These are phyloP conservation scores for Ochotona princeps DNA, from an alignment of 2,113 vertebrate species.

Conservation along the genomic window DNA sequence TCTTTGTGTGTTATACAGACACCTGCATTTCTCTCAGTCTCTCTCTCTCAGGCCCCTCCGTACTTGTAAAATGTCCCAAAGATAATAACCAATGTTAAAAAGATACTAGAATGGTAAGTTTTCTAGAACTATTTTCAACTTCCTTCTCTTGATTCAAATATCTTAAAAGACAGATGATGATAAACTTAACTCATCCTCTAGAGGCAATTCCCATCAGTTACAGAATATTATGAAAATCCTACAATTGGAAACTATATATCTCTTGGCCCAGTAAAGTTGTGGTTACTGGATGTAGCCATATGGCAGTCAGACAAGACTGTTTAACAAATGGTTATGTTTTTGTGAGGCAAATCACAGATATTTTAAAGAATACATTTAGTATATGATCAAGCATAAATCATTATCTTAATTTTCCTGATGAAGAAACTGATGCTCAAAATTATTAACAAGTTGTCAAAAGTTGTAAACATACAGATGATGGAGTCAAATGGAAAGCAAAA, in stretches of 20 bases:
- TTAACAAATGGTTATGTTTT: neutral
- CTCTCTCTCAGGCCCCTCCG: neutral
- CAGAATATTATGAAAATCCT: neutral
- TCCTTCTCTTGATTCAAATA: constrained; percentile 6
- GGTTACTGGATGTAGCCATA: neutral
- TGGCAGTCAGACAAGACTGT: neutral
- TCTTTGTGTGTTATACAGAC: neutral
- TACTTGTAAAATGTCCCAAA: neutral
- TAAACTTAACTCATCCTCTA: neutral
- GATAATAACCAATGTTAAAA: neutral
- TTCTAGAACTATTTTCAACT: neutral
- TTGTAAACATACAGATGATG: neutral
- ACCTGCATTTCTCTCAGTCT: neutral
- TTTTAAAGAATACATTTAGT: neutral
- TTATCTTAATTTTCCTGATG: neutral
- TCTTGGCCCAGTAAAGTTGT: neutral
- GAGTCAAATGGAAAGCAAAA: neutral
- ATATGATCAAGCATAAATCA: neutral
- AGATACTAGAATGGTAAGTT: neutral
- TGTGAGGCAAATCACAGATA: neutral
- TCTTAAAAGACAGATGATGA: neutral
- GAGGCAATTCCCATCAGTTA: neutral
- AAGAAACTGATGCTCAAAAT: neutral
- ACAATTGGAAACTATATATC: neutral
- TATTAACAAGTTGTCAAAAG: neutral